Base-by-base conservation (phyloP, 2,113 vertebrate genomes). In the Epinephelus fuscoguttatus region DNA sequence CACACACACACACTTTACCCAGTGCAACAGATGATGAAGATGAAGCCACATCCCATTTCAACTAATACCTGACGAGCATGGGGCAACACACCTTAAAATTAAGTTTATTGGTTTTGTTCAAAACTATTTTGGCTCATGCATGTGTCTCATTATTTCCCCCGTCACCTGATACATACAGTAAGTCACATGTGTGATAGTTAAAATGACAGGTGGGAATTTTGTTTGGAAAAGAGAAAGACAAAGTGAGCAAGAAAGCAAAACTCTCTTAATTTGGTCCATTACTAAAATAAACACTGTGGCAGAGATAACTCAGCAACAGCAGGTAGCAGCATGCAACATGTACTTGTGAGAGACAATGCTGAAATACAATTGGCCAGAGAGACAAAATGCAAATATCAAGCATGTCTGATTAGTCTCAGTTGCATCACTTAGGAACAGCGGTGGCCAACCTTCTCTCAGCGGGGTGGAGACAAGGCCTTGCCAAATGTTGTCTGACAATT, bases 381-480 rank as follows among this genome's bases (percentile, higher is more conserved):
- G 76, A 75, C 64, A 50, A 37, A 53, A 61, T 60, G 17, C 21
- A 33, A 82, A 59, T 30, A 45, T 27, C 19, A 63, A 50, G 0
- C 62, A 21, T 62, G 25, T 72, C 66, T 63, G 53, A 70, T 75
- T 37, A 61, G 60, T 53, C 55, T 70, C 7, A 1, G n/a, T 50
- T 37, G 30, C 52, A 69, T 72, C 61, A 37, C 23, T 68, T 33
- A 40, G 45, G 59, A 80, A 56, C 63, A 73, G 69, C 37, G 40
- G 69, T 63, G 33, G 14, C 30, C 50, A 33, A 67, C 25, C 47
- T 13, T 59, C 47, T 70, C 23, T 25, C 78, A 84, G 82, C 79
- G 25, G 76, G 66, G 19, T 21, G 62, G 56, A 83, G 42, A 74
- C 50, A 6, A 63, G 45, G 33, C 4, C 3, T 40, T 50, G 57